phyloP scores from a whole-genome alignment of 23 tunicate genomes.

The Corella eumyota region DNA sequence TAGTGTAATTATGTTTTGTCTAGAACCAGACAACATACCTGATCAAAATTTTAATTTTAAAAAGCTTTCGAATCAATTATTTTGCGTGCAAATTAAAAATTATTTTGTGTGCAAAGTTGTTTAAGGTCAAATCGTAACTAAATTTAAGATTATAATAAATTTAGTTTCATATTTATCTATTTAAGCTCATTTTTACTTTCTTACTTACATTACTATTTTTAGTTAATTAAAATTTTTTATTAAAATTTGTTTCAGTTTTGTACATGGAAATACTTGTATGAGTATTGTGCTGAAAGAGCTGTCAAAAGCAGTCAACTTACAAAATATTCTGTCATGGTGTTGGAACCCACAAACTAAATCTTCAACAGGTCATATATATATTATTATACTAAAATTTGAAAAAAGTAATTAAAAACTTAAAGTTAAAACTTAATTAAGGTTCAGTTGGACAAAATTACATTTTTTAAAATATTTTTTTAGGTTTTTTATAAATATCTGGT shows the following conservation, averaged over 20 bases:
- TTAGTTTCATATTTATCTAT: background rate
- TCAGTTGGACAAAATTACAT: too few species aligned
- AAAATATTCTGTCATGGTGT: slow-evolving; percentile 71
- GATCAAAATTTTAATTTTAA: too few species aligned
- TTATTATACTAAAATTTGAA: too few species aligned
- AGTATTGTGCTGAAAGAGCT: slow-evolving; percentile 72
- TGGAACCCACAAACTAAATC: slow-evolving; percentile 63
- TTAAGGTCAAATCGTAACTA: background rate
- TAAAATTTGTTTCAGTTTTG: slow-evolving; percentile 34
- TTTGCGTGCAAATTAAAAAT: too few species aligned
- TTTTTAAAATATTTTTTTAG: too few species aligned
- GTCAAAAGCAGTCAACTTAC: slow-evolving; percentile 50
- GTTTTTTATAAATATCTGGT: too few species aligned
- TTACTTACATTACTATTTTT: background rate
- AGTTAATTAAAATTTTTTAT: background rate
- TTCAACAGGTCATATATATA: slow-evolving; percentile 50
- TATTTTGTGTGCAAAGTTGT: too few species aligned
- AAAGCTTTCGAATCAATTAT: too few species aligned
- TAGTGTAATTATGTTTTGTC: too few species aligned
- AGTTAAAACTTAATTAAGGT: too few species aligned
- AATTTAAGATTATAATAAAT: background rate
- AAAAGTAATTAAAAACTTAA: too few species aligned
- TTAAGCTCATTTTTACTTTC: background rate
- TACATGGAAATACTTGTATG: slow-evolving; percentile 60
- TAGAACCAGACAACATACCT: too few species aligned